Percentiles rank a stretch among this genome's conserved stretches.
These are phyloP conservation scores for Apis florea DNA, from an alignment of 1,140 invertebrate species.

Conservation along the genomic window DNA sequence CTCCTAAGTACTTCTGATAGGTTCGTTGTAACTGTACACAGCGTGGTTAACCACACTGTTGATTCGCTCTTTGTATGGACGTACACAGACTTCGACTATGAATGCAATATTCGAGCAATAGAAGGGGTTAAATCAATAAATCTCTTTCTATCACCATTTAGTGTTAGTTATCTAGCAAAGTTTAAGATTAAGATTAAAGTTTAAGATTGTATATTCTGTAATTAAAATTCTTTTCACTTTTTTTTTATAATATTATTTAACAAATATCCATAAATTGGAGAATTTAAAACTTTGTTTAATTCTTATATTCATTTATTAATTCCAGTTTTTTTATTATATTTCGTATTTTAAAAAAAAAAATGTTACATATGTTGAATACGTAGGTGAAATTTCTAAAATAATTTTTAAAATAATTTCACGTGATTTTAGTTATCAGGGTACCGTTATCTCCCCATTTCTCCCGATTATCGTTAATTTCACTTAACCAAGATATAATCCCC, in stretches of 20 bases:
- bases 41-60: conserved; percentile 39
- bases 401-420: neutral
- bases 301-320: no score
- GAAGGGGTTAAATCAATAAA: conserved; percentile 1
- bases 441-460: neutral
- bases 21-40: conserved; percentile 34
- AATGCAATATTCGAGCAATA: conserved; percentile 37
- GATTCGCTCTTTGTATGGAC: conserved; percentile 33
- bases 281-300: no score
- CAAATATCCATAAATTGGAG: no score
- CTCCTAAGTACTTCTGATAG: conserved; percentile 36
- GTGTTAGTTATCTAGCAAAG: no score
- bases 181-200: neutral
- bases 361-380: no score
- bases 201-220: neutral
- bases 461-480: neutral
- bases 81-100: neutral
- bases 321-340: no score
- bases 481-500: neutral
- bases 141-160: neutral
- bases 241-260: no score
- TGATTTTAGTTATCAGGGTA: neutral
- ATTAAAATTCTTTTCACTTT: no score
- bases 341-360: neutral
- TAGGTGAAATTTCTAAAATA: no score